These are phyloP conservation scores for Xanthia togata DNA, from an alignment of 2,888 invertebrate genomes.

Conservation along the genomic window DNA sequence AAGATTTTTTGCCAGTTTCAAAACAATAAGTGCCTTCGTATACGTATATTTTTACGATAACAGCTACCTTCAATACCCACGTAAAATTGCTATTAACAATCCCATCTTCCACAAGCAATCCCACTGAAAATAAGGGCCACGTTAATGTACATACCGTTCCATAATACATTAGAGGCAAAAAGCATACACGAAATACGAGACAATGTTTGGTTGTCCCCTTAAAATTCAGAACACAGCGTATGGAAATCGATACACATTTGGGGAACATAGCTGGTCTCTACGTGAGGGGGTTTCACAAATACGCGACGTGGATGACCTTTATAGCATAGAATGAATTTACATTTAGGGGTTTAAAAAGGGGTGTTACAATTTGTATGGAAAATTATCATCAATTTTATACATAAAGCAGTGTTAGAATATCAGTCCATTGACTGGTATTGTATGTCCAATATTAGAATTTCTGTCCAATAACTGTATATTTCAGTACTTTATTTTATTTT, in stretches of 20 bases:
- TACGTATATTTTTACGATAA: background rate
- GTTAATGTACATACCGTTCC: slow-evolving; percentile 31
- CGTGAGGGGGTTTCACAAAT: slow-evolving; percentile 65
- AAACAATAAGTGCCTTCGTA: background rate
- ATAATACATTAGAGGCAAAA: slow-evolving; percentile 59
- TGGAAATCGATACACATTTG: slow-evolving; percentile 74
- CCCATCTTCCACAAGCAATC: slow-evolving; percentile 21
- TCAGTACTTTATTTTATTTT: no score
- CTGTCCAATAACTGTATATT: no score
- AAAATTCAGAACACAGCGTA: slow-evolving; percentile 68
- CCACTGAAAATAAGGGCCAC: slow-evolving; percentile 25
- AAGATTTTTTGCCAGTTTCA: background rate
- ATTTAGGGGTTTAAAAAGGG: slow-evolving; percentile 42
- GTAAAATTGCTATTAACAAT: slow-evolving; percentile 19
- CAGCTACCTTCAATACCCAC: slow-evolving; percentile 12
- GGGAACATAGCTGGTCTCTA: slow-evolving; percentile 68
- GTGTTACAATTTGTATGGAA: slow-evolving; percentile 39
- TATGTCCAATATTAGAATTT: no score
- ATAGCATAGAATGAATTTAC: slow-evolving; percentile 57
- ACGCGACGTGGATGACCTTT: slow-evolving; percentile 58
- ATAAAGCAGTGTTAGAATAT: no score
- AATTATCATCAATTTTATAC: slow-evolving; percentile 23
- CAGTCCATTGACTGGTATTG: no score
- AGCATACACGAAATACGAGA: slow-evolving; percentile 50
- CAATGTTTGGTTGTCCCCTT: slow-evolving; percentile 57